Base-by-base conservation (phyloP, 2,888 invertebrate genomes). In the Chrysopilus asiliformis region DNA sequence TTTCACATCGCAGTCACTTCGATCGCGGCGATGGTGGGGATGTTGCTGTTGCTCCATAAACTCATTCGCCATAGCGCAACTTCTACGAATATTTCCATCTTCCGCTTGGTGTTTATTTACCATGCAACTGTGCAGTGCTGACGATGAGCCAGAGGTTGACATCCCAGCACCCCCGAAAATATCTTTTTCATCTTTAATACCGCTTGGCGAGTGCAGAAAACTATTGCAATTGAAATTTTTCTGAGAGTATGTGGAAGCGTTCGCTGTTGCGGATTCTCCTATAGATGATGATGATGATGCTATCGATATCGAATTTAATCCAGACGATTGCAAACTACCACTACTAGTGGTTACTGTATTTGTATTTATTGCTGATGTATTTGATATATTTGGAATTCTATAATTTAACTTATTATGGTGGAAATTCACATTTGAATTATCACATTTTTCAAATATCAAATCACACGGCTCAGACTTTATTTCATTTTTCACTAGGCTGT, bases 381-480 rank as follows among this genome's bases (percentile, higher is more conserved):
- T n/a, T n/a, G n/a, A n/a, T n/a, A n/a, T n/a, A n/a, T n/a, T n/a
- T n/a, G n/a, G n/a, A n/a, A n/a, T n/a, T n/a, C n/a, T n/a, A n/a
- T n/a, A n/a, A n/a, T n/a, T n/a, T n/a, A n/a, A n/a, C n/a, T n/a
- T n/a, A n/a, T n/a, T n/a, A n/a, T n/a, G n/a, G n/a, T n/a, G n/a
- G n/a, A 26, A 8, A 33, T 22, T 22, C 22, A 22, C 13, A 25
- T 30, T 42, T 19, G 19, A 13, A 36, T 39, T 43, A 39, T 43
- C 43, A 37, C 41, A 43, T 35, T 41, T 43, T 18, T 41, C 40
- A 22, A 39, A 39, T 14, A 34, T 19, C 30, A 39, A 19, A 41
- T 43, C 41, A 26, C 34, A 36, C 8, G 43, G 43, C 24, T 45
- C 45, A 27, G 39, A 36, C 30, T 42, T 42, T 26, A 39, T 43